Percentiles rank a stretch among this genome's conserved stretches.
Conservation (phyloP, 2,113 vertebrate genomes). For the Empidonax traillii region DNA sequence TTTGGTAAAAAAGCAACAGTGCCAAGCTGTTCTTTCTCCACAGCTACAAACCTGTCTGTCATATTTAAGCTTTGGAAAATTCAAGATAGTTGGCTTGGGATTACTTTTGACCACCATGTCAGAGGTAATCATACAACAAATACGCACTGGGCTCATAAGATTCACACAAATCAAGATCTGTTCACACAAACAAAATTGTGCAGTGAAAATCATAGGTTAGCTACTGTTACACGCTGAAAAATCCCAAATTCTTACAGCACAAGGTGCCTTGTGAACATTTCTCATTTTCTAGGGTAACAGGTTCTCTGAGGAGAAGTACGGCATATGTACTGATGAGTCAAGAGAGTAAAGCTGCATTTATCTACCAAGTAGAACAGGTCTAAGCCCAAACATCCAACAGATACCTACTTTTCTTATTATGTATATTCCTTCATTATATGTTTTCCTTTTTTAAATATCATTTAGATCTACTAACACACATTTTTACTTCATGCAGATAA, state of each 20-base stretch:
- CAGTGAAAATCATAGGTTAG: neutral
- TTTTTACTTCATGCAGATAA: neutral
- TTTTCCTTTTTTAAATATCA: neutral
- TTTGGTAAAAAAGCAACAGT: neutral
- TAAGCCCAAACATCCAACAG: neutral
- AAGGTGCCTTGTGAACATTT: neutral
- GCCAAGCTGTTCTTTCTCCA: neutral
- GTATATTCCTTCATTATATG: neutral
- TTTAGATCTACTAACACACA: neutral
- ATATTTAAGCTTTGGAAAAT: neutral
- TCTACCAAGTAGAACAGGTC: rapidly evolving
- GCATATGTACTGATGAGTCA: rapidly evolving
- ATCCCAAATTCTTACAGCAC: neutral
- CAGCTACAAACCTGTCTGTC: neutral
- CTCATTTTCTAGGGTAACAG: neutral
- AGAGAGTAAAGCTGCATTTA: neutral
- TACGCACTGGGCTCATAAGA: rapidly evolving
- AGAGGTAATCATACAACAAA: neutral
- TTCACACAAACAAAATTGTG: neutral
- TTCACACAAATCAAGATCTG: no score
- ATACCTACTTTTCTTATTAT: neutral
- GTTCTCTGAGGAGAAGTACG: neutral
- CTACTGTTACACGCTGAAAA: neutral
- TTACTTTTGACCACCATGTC: neutral
- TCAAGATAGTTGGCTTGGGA: neutral